These are phyloP conservation scores for Lamellibrachia luymesi DNA, from an alignment of 1,140 invertebrate species.

Conservation along the genomic window DNA sequence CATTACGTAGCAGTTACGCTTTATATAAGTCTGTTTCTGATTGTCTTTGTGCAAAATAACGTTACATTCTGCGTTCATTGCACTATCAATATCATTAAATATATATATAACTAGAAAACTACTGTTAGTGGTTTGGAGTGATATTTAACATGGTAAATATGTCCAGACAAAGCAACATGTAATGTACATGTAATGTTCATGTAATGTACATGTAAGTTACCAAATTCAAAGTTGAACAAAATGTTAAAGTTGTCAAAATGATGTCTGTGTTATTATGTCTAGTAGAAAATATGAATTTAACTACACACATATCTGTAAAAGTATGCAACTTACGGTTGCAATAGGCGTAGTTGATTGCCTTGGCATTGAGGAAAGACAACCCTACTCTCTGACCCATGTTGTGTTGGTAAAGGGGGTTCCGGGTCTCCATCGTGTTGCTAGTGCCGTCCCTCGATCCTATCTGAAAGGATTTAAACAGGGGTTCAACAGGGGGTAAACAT, in stretches of 20 bases:
- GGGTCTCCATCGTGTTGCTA: slow-evolving; percentile 36
- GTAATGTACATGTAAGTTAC: background rate
- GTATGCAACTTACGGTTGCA: slow-evolving; percentile 38
- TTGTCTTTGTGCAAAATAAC: too few relatives aligned
- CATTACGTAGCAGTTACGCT: too few relatives aligned
- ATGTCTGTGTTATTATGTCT: background rate
- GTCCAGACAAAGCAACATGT: background rate
- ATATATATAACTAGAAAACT: background rate
- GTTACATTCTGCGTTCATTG: too few relatives aligned
- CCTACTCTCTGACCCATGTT: slow-evolving; percentile 44
- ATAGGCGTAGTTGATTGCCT: slow-evolving; percentile 49
- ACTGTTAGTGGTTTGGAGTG: background rate
- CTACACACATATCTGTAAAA: background rate
- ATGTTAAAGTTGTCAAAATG: background rate
- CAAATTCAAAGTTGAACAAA: background rate
- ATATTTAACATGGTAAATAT: background rate
- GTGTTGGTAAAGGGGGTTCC: slow-evolving; percentile 36
- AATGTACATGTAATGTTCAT: background rate
- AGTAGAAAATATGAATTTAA: too few relatives aligned
- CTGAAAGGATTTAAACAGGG: background rate
- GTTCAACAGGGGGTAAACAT: too few relatives aligned
- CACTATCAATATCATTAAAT: too few relatives aligned
- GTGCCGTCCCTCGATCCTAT: background rate
- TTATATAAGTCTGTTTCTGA: too few relatives aligned
- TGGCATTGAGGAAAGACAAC: slow-evolving; percentile 51